Percentiles rank a stretch among this genome's conserved stretches.
These are phyloP conservation scores for Sylvia atricapilla DNA, from an alignment of 2,113 vertebrate species.

Conservation along the genomic window DNA sequence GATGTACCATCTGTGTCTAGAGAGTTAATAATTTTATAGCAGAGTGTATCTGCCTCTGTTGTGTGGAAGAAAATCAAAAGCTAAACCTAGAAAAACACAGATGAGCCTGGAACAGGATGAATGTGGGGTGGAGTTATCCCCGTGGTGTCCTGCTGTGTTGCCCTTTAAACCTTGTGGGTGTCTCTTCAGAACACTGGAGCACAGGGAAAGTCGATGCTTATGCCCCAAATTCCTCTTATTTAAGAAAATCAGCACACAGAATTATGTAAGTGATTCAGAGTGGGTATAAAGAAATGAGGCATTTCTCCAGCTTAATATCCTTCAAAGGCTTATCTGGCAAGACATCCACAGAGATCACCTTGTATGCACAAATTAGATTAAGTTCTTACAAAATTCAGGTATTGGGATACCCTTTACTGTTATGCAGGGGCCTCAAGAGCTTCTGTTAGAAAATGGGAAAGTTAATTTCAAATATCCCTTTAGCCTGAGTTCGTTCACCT, in stretches of 20 bases:
- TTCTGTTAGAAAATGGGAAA: neutral
- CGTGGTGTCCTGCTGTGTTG: neutral
- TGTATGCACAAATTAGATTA: neutral
- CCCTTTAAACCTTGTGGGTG: neutral
- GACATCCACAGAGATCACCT: neutral
- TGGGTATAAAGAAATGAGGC: neutral
- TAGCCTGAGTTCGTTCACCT: rapidly evolving
- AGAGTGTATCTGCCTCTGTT: neutral
- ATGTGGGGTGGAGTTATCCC: neutral
- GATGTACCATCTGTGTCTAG: rapidly evolving
- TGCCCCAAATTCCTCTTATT: neutral
- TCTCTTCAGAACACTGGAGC: neutral
- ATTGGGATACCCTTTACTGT: neutral
- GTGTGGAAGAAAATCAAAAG: neutral
- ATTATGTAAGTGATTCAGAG: neutral
- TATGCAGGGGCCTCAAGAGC: neutral
- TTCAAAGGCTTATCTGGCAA: neutral
- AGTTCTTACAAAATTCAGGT: neutral
- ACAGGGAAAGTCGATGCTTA: neutral
- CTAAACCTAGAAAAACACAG: neutral
- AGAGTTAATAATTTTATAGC: neutral
- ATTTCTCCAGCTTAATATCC: neutral
- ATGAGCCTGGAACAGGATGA: neutral
- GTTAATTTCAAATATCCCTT: neutral
- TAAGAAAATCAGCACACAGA: neutral